Evolutionary conservation across 92 coral and sea anemone species (phyloP), one percentile per base, ranked within the genome.

Genomic region (Zoanthus gigantus): DNA sequence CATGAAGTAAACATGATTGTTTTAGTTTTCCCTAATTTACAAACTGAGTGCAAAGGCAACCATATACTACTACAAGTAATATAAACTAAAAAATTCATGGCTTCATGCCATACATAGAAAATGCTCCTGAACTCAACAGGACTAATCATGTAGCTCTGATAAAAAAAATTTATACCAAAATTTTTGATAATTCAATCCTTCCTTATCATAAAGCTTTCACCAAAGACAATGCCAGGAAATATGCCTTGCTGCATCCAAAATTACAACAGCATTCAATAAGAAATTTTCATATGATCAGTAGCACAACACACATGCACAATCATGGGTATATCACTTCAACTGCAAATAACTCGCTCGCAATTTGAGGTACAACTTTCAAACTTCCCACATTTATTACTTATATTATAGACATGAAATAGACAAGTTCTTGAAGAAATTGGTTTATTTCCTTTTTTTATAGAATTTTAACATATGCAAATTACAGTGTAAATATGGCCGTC

Each of bases 111-210:
- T 86, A 18, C 46, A 18, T 74, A 74, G 88, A 85, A 4, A 34
- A 85, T 85, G 74, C 88, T 74, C 23, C 88, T 74, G 82, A 85
- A 85, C 88, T 85, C 82, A 83, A 83, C 72, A 85, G 30, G 82
- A 74, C 53, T 74, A 23, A 85, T 85, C 88, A 74, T 85, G 74
- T 23, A 74, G 74, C 82, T 74, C 82, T 85, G 88, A 74, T 74
- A 45, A 85, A 85, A 58, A 85, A 83, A 42, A 84, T 65, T 52
- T 85, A 73, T 71, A 68, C 75, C 68, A 71, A 23, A 17, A 83
- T 46, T 45, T 83, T 83, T 83, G 78, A 83, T 68, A 60, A 83
- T 68, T 68, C 77, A 37, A 83, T 45, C 79, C 48, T 68, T 83
- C 23, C 29, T 45, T 85, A 29, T 85, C 72, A 85, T 85, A 34